Conservation (phyloP, 2,888 invertebrate genomes). For the Eremobia ochroleuca region DNA sequence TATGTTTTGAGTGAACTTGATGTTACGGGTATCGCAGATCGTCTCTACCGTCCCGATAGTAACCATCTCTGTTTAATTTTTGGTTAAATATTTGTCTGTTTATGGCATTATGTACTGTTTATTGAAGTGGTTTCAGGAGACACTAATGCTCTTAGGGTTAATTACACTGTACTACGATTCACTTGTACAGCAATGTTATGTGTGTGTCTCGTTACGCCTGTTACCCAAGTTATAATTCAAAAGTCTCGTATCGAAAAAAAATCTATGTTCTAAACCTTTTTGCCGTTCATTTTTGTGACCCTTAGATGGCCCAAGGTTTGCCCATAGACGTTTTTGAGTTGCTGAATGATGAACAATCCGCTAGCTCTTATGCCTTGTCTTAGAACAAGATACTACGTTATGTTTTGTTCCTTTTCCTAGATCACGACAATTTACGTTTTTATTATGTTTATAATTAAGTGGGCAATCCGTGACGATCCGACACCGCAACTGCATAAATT, state of each 20-base stretch:
- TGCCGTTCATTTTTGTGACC: not conserved
- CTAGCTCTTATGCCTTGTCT: conserved; percentile 55
- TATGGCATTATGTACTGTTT: not conserved
- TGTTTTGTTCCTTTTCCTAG: conserved; percentile 67
- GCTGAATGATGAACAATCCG: conserved; percentile 34
- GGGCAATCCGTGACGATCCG: conserved; percentile 42
- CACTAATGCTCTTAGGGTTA: not conserved
- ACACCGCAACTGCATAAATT: conserved; percentile 38
- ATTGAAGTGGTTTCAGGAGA: not conserved
- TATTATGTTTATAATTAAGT: conserved; percentile 56
- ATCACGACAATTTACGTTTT: conserved; percentile 69
- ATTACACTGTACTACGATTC: not conserved
- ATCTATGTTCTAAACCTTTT: not conserved
- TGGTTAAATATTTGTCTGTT: not conserved
- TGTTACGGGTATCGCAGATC: too few relatives aligned
- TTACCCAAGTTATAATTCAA: not conserved
- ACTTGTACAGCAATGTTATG: not conserved
- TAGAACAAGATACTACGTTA: conserved; percentile 22
- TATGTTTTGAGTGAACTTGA: not conserved
- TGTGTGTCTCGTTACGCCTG: not conserved
- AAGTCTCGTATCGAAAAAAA: too few relatives aligned
- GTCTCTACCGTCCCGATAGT: too few relatives aligned
- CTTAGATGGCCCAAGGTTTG: too few relatives aligned
- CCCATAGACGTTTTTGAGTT: not conserved
- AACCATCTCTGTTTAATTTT: not conserved